phyloP scores from a whole-genome alignment of 2,797 vertebrate genomes.

The Lepilemur septentrionalis region DNA sequence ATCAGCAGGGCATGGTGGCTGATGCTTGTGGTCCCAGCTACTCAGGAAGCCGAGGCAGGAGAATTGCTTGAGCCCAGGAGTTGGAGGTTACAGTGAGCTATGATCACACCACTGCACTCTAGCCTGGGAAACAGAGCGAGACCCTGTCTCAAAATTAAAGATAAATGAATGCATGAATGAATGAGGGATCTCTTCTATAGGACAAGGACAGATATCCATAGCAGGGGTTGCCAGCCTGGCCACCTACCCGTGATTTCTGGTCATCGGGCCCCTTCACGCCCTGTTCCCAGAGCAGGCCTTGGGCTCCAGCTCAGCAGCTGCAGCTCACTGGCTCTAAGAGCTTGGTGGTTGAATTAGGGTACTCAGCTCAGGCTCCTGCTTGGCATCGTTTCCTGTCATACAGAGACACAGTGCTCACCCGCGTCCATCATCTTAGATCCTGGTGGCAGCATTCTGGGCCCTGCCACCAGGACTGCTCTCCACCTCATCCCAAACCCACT shows the following conservation, averaged over 20 bases:
- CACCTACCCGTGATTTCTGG: neutral
- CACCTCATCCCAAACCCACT: rapidly evolving
- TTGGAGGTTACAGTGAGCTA: neutral
- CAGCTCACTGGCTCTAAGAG: neutral
- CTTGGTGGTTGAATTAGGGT: neutral
- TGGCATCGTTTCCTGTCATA: neutral
- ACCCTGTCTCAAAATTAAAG: neutral
- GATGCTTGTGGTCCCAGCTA: neutral
- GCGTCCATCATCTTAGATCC: neutral
- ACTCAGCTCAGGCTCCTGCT: rapidly evolving
- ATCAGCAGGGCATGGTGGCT: neutral
- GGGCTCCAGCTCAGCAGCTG: neutral
- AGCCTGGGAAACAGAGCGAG: neutral
- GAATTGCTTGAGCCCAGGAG: neutral
- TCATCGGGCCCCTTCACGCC: neutral
- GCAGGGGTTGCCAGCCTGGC: neutral
- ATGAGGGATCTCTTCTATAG: neutral
- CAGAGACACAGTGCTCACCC: neutral
- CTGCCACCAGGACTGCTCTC: no score
- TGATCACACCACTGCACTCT: no score
- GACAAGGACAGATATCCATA: neutral
- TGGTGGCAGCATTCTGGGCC: neutral
- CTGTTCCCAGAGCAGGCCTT: neutral
- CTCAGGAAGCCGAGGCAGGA: neutral
- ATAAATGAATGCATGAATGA: neutral